A percentile compares a stretch with the other conserved stretches of the same genome.
Conservation (phyloP, 2,797 vertebrate genomes). For the Caiman crocodilus region DNA sequence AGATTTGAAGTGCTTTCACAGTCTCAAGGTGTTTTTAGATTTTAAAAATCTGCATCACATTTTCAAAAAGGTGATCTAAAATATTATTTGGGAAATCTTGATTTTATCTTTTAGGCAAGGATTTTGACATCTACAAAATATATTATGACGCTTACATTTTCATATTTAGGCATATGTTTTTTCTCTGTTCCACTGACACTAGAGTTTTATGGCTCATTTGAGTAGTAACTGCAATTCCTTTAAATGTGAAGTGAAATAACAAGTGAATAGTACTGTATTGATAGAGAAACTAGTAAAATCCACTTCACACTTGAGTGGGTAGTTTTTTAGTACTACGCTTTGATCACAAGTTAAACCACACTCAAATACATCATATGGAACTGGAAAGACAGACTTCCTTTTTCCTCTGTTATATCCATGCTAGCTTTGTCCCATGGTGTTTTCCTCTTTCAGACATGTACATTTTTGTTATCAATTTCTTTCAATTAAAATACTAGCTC, state of each 20-base stretch:
- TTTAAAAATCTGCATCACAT: not conserved
- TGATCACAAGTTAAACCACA: not conserved
- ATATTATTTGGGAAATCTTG: not conserved
- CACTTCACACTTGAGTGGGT: not conserved
- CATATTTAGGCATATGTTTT: not conserved
- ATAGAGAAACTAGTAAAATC: slow-evolving; percentile 1
- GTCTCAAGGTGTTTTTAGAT: not conserved
- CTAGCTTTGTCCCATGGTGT: not conserved
- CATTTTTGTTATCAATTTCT: not conserved
- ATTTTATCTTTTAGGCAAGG: not conserved
- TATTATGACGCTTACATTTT: too few species aligned
- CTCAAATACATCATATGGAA: slow-evolving; percentile 19
- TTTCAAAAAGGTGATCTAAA: not conserved
- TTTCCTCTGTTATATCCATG: not conserved
- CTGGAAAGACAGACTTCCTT: not conserved
- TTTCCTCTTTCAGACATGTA: not conserved
- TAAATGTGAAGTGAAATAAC: slow-evolving; percentile 10
- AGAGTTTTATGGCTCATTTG: not conserved
- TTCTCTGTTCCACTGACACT: not conserved
- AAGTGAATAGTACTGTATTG: not conserved
- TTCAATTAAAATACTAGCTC: not conserved
- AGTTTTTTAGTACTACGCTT: slow-evolving; percentile 35
- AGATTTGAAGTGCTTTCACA: not conserved
- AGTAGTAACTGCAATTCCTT: not conserved
- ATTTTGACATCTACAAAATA: not conserved